Conservation (phyloP, 2,888 invertebrate genomes). For the Opisthograptis luteolata region DNA sequence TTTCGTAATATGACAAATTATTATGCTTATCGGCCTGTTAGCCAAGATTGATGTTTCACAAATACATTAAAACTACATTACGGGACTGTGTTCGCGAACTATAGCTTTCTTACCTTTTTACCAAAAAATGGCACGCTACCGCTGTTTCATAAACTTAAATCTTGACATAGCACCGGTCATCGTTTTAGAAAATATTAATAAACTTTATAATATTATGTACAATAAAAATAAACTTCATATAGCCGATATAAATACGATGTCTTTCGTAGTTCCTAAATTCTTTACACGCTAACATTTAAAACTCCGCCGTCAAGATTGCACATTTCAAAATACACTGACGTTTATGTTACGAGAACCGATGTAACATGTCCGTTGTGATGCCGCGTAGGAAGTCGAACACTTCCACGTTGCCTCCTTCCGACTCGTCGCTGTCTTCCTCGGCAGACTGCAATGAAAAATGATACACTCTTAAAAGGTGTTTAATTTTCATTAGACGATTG, state of each 20-base stretch:
- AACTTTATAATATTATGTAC: constrained; percentile 7
- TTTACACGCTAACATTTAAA: constrained; percentile 1
- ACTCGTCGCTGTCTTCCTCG: constrained; percentile 48
- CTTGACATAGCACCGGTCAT: constrained; percentile 14
- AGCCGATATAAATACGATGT: constrained; percentile 20
- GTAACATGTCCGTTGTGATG: constrained; percentile 72
- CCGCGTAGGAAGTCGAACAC: constrained; percentile 72
- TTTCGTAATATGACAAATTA: constrained; percentile 31
- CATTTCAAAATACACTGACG: constrained; percentile 14
- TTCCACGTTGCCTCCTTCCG: constrained; percentile 60
- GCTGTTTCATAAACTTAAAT: constrained; percentile 14
- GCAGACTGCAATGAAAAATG: constrained; percentile 51
- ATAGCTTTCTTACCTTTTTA: constrained; percentile 8
- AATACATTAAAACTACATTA: constrained; percentile 33
- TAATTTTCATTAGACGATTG: constrained; percentile 24
- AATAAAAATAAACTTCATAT: constrained; percentile 14
- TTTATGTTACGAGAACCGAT: constrained; percentile 61
- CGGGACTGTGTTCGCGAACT: constrained; percentile 5
- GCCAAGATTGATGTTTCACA: constrained; percentile 24
- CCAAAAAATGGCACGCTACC: constrained; percentile 3
- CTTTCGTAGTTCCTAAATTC: constrained; percentile 17
- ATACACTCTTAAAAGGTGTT: constrained; percentile 15
- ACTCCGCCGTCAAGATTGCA: neutral
- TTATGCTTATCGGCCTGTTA: constrained; percentile 29
- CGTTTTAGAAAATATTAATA: constrained; percentile 8